Base-by-base conservation (phyloP, 2,113 vertebrate species). In the Erythrolamprus reginae region DNA sequence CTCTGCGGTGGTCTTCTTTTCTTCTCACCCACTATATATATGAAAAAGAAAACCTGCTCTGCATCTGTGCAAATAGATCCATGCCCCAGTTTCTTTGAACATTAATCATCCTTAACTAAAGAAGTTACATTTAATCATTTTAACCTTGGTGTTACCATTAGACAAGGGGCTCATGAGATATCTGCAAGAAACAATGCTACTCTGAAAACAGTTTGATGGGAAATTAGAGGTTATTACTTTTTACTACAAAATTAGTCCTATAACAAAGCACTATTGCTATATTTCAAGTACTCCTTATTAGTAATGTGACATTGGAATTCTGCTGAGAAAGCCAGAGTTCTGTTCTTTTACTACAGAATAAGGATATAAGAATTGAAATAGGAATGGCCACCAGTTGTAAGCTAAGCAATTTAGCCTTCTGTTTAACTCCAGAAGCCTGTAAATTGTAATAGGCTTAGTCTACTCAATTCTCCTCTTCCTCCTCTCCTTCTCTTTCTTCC, bases 61-160 rank as follows among this genome's bases (percentile, higher is more conserved):
- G 0, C n/a, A 92, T 90, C 88, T 90, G 24, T 89, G 90, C 56
- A 94, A 92, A 95, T 92, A 90, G 48, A 91, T 93, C 89, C 45
- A 51, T 89, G 92, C 56, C 70, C 10, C 88, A 92, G 89, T 93
- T 85, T 90, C 83, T 82, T 90, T 85, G 23, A 90, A 92, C 92
- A 93, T 93, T 94, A 94, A 94, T 96, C 94, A 95, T 93, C 90
- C 87, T 92, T 92, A 92, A 93, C 94, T 91, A 94, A 95, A 95
- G 95, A 95, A 94, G 89, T 93, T 92, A 93, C 89, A 51, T 90
- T 90, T 93, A 95, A 95, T 95, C 89, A 93, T 95, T 93, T 96
- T 96, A 95, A 96, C 92, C 93, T 93, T 94, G 94, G 93, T 94
- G 90, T 92, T 96, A 86, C 84, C 89, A 38, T 94, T 93, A 91